phyloP scores from a whole-genome alignment of 2,113 vertebrate genomes.

The Spea multiplicata region DNA sequence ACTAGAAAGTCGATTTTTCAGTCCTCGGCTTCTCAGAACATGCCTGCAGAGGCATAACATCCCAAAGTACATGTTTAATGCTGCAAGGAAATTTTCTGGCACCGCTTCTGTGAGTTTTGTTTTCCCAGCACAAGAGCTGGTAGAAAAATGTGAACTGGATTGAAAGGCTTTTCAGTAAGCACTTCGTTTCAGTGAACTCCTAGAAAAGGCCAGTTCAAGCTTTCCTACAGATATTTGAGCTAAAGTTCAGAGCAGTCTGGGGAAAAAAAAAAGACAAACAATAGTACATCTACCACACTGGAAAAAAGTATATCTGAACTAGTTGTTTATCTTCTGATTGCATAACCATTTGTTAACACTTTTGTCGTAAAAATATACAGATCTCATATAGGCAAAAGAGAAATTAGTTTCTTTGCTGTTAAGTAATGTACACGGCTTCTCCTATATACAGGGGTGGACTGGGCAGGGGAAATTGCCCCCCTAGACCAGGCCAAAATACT shows the following conservation, averaged over 20 bases:
- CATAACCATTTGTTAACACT: neutral
- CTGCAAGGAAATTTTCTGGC: slow-evolving; percentile 8
- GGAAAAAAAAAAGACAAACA: neutral
- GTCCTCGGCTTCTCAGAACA: neutral
- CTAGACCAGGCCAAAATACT: no score
- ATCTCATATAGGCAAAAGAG: neutral
- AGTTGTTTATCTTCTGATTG: slow-evolving; percentile 29
- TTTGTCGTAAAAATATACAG: neutral
- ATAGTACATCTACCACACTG: neutral
- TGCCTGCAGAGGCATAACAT: slow-evolving; percentile 5
- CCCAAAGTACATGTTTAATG: slow-evolving; percentile 15
- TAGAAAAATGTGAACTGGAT: slow-evolving; percentile 31
- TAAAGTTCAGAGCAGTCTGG: neutral
- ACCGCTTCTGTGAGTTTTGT: neutral
- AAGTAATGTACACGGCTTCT: no score
- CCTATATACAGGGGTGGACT: no score
- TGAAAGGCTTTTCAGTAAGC: neutral
- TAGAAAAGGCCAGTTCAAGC: neutral
- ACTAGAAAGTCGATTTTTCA: neutral
- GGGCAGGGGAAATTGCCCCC: no score
- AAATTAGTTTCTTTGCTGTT: no score
- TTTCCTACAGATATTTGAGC: neutral
- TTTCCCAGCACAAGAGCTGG: neutral
- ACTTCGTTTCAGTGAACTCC: neutral
- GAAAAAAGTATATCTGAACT: neutral